Evolutionary conservation across 2,797 vertebrate genomes (phyloP), one percentile per base, ranked within the genome.

Genomic region (Lemur catta): DNA sequence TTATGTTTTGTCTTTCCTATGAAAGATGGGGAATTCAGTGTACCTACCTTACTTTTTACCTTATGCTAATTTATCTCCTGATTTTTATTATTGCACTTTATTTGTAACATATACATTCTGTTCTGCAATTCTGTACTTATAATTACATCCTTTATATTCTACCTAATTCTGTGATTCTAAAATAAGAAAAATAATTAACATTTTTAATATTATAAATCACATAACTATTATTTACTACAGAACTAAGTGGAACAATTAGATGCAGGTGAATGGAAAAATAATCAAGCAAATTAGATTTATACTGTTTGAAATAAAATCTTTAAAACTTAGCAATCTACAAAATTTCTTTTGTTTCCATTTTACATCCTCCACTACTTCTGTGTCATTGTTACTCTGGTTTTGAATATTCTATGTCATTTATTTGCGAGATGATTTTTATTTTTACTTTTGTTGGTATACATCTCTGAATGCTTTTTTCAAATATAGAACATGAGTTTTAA

Each of bases 101-200:
- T 93, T 84, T 75, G 50, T 41, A 65, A 52, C 48, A 74, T 59
- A 76, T 67, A 59, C 17, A 13, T 67, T 76, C 22, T 82, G 61
- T 84, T 82, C 33, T 89, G 22, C 2, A 41, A 22, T 89, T 92
- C 67, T 55, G 38, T 71, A 38, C 14, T 91, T 81, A 30, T 80
- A 69, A 69, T 85, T 76, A 71, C 20, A 46, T 75, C 15, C 24
- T 61, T 95, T 89, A 35, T 67, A 52, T 86, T 89, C 33, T 71
- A 28, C 65, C 35, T 55, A 57, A 38, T 79, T 79, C 76, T 81
- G 81, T 92, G 35, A 52, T 63, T 92, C 38, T 63, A 75, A 95
- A 92, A 75, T 43, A 65, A 91, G 76, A 84, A 85, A 85, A 84
- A 82, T 65, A 80, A 84, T 88, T 28, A 72, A 87, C 59, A 61